Evolutionary conservation across 2,113 vertebrate genomes (phyloP).

Genomic region (Callopanchax toddi): DNA sequence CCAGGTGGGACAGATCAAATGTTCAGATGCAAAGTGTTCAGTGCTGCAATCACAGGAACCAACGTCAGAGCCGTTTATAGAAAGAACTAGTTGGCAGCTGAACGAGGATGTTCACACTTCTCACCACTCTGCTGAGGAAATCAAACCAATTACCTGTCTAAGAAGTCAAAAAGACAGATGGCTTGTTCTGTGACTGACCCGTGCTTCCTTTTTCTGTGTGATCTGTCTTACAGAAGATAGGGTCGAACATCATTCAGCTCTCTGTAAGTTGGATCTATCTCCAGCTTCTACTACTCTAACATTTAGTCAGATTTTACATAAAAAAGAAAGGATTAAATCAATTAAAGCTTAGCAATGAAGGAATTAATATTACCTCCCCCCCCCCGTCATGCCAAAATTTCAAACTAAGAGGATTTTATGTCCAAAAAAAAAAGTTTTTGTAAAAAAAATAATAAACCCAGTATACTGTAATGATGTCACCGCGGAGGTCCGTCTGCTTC

Average conservation of each 20-base stretch:
- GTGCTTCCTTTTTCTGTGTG: conserved; percentile 2
- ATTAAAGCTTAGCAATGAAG: no score
- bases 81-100: not conserved
- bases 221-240: not conserved
- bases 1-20: conserved; percentile 26
- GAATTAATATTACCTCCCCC: no score
- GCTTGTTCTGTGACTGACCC: not conserved
- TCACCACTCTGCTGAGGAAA: conserved; percentile 17
- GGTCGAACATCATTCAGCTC: not conserved
- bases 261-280: no score
- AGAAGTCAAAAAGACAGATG: conserved; percentile 14
- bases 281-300: no score
- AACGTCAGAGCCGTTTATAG: conserved; percentile 9
- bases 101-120: conserved; percentile 23
- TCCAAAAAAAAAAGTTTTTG: no score
- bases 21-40: conserved; percentile 32
- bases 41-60: conserved; percentile 20
- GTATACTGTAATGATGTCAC: no score
- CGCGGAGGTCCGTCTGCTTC: no score
- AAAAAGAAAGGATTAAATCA: no score
- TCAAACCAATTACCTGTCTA: conserved; percentile 17
- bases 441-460: no score
- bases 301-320: no score
- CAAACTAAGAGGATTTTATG: no score
- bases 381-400: no score